A percentile compares a stretch with the other conserved stretches of the same genome.
Evolutionary conservation across 2,113 vertebrate species (phyloP).

Genomic region (Apistogramma diplotaenia): DNA sequence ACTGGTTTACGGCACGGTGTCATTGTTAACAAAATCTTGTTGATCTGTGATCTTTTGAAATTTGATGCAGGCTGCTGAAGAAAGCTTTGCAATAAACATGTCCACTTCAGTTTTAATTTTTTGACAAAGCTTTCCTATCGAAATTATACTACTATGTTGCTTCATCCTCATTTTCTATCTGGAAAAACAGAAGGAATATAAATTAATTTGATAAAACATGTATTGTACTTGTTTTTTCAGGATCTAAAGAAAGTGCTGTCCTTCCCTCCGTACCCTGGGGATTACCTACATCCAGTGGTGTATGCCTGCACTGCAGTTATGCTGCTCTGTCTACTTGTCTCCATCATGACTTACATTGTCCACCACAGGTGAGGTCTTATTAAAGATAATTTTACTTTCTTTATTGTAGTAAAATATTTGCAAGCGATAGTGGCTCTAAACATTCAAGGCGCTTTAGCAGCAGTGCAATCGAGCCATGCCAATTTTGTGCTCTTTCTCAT

Average conservation of each 20-base stretch:
- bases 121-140: not conserved
- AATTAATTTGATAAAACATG: not conserved
- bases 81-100: too few relatives aligned
- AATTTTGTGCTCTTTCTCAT: too few relatives aligned
- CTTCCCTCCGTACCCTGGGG: conserved; percentile 91
- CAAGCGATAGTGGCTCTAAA: not conserved
- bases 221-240: conserved; percentile 66
- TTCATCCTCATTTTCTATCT: not conserved
- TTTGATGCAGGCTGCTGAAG: too few relatives aligned
- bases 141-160: not conserved
- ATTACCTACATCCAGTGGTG: conserved; percentile 95
- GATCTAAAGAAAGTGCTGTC: conserved; percentile 93
- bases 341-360: conserved; percentile 88
- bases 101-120: too few relatives aligned
- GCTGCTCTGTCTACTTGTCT: conserved; percentile 91
- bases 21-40: too few relatives aligned
- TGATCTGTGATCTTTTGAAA: too few relatives aligned
- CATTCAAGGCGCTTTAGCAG: too few relatives aligned
- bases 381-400: not conserved
- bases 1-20: too few relatives aligned
- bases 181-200: not conserved
- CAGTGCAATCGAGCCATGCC: too few relatives aligned
- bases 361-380: conserved; percentile 82
- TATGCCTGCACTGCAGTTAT: conserved; percentile 96
- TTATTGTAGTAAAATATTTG: not conserved